A percentile compares a stretch with the other conserved stretches of the same genome.
phyloP scores from a whole-genome alignment of 2,113 vertebrate genomes.

The Puntigrus tetrazona region DNA sequence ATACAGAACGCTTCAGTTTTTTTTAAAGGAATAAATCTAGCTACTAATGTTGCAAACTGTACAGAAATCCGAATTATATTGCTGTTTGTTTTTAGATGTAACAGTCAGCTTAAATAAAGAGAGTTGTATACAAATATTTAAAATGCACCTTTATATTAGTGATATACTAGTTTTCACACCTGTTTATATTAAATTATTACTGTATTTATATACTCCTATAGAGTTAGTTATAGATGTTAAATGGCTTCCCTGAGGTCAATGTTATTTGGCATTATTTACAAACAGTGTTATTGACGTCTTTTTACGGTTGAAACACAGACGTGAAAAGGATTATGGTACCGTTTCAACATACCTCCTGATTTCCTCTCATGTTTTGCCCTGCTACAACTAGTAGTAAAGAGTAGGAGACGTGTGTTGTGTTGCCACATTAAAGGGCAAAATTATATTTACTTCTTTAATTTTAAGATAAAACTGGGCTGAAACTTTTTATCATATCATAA shows the following conservation, averaged over 20 bases:
- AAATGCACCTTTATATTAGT: neutral
- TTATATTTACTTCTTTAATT: neutral
- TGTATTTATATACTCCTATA: neutral
- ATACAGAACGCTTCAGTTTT: neutral
- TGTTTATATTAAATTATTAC: neutral
- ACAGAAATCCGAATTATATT: neutral
- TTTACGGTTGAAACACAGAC: neutral
- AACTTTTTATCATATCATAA: neutral
- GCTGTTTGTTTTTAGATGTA: neutral
- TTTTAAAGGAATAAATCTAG: neutral
- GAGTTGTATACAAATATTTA: too few relatives aligned
- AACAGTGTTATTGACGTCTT: neutral
- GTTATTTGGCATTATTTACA: neutral
- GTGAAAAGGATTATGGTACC: neutral
- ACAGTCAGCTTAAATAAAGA: neutral
- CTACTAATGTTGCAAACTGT: neutral
- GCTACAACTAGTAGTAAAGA: neutral
- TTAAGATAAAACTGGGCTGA: neutral
- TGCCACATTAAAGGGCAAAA: neutral
- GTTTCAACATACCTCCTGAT: neutral
- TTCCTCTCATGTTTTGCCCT: neutral
- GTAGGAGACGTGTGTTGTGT: fast-evolving
- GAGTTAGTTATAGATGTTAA: neutral
- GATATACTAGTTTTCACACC: neutral
- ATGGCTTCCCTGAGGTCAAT: neutral